Conservation (phyloP, 2,113 vertebrate species). For the Uropsilus gracilis region DNA sequence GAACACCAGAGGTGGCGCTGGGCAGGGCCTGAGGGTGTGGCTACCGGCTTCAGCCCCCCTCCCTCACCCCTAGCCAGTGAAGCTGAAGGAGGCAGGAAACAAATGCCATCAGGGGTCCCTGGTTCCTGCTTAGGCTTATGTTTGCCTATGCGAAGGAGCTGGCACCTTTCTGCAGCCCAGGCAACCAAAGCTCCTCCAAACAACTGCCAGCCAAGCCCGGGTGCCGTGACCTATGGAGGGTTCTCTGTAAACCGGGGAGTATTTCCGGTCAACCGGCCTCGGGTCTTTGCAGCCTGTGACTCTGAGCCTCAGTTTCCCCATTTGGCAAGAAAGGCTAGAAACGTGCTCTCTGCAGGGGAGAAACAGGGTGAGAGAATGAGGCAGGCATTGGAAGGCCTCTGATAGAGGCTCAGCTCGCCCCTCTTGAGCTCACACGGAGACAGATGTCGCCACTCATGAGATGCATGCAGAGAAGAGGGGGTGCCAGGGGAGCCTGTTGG, state of each 20-base stretch:
- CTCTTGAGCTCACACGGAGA: background rate
- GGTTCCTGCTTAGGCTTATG: rapidly evolving
- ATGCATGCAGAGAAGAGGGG: background rate
- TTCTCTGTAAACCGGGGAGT: rapidly evolving
- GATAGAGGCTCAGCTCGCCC: rapidly evolving
- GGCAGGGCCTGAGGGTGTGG: too few species aligned
- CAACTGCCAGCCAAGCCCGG: too few species aligned
- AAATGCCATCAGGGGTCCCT: rapidly evolving
- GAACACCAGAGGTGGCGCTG: too few species aligned
- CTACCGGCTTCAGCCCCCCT: too few species aligned
- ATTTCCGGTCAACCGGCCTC: background rate
- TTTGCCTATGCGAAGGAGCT: background rate
- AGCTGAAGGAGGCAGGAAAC: background rate
- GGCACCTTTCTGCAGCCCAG: rapidly evolving
- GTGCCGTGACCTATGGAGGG: too few species aligned
- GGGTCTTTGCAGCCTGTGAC: background rate
- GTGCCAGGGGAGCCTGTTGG: rapidly evolving
- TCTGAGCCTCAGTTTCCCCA: background rate
- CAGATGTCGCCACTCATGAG: background rate
- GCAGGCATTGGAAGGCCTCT: background rate
- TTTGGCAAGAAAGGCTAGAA: background rate
- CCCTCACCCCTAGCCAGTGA: too few species aligned
- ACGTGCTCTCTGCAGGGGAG: background rate
- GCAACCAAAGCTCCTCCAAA: too few species aligned
- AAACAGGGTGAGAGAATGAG: background rate